A percentile compares a stretch with the other conserved stretches of the same genome.
phyloP scores from a whole-genome alignment of 2,888 invertebrate species.

The Lepidocyrtinus sp. region DNA sequence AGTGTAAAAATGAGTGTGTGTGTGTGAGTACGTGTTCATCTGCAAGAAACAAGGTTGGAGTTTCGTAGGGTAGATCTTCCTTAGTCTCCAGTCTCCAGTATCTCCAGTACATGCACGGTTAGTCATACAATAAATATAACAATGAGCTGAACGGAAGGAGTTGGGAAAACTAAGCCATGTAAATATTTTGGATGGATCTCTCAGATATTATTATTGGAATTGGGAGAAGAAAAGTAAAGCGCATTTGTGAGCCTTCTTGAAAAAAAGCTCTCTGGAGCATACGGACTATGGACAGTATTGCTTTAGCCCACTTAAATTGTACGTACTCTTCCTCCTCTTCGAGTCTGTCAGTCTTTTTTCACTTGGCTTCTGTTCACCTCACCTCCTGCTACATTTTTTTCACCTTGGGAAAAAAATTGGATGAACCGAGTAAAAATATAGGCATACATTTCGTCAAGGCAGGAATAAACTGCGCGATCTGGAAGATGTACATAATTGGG shows the following conservation, averaged over 20 bases:
- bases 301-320: slow-evolving; percentile 4
- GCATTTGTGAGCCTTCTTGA: background rate
- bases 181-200: slow-evolving; percentile 45
- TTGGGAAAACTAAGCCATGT: slow-evolving; percentile 17
- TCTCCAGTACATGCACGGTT: slow-evolving; percentile 48
- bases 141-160: slow-evolving; percentile 49
- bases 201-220: slow-evolving; percentile 13
- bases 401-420: background rate
- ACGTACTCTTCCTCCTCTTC: slow-evolving; percentile 18
- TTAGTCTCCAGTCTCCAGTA: slow-evolving; percentile 21
- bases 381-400: slow-evolving; percentile 7
- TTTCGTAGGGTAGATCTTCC: background rate
- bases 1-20: slow-evolving; percentile 15
- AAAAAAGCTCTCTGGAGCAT: slow-evolving; percentile 44
- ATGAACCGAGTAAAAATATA: slow-evolving; percentile 33
- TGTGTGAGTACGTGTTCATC: slow-evolving; percentile 45
- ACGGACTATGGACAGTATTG: background rate
- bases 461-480: slow-evolving; percentile 43
- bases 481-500: slow-evolving; percentile 51
- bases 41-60: slow-evolving; percentile 28
- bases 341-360: slow-evolving; percentile 18
- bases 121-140: slow-evolving; percentile 52
- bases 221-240: background rate
- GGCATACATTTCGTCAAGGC: slow-evolving; percentile 38
- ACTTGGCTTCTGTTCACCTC: slow-evolving; percentile 16